A percentile compares a stretch with the other conserved stretches of the same genome.
phyloP scores from a whole-genome alignment of 2,113 vertebrate genomes.

The Rhinogobius similis region DNA sequence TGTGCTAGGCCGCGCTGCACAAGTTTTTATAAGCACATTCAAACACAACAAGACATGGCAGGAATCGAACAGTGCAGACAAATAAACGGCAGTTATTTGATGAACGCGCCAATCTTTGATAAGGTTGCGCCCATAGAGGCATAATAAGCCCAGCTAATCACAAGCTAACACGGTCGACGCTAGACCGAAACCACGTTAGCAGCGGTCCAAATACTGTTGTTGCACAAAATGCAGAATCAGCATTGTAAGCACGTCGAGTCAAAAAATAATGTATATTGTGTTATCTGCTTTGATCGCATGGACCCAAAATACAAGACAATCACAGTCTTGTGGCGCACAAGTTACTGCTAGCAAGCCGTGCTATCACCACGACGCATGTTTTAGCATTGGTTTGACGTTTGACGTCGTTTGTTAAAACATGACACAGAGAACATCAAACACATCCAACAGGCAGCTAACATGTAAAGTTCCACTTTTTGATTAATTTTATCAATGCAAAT shows the following conservation, averaged over 20 bases:
- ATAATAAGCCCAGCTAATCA: neutral
- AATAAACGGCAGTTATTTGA: neutral
- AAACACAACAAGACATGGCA: neutral
- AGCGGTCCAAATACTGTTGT: neutral
- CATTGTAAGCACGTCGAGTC: neutral
- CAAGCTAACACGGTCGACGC: neutral
- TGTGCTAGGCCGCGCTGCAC: neutral
- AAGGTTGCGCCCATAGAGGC: neutral
- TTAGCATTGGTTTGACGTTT: neutral
- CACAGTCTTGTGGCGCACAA: neutral
- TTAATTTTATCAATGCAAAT: neutral
- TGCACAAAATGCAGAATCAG: neutral
- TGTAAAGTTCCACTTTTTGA: neutral
- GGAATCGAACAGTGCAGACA: neutral
- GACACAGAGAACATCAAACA: neutral
- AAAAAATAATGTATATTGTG: neutral
- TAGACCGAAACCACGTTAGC: neutral
- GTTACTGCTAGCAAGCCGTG: neutral
- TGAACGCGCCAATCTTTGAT: neutral
- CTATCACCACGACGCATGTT: slow-evolving; percentile 4
- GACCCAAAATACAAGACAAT: neutral
- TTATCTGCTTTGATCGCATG: neutral
- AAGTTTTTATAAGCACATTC: neutral
- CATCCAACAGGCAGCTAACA: neutral
- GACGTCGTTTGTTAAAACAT: neutral